Percentiles rank a stretch among this genome's conserved stretches.
These are phyloP conservation scores for Acropternis orthonyx DNA, from an alignment of 2,797 vertebrate genomes.

Conservation along the genomic window DNA sequence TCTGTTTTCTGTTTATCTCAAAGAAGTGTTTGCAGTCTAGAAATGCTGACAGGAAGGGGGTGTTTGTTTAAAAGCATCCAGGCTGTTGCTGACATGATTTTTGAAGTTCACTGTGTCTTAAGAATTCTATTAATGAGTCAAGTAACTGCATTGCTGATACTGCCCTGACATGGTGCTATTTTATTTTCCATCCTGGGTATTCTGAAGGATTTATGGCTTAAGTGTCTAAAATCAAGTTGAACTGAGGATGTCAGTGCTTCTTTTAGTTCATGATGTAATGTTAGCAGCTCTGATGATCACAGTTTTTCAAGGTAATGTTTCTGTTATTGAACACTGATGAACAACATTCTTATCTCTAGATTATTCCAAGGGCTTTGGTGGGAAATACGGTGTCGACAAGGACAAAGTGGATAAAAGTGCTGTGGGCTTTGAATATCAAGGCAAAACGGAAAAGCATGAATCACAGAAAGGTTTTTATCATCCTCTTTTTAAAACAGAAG, in stretches of 20 bases:
- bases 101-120: not conserved
- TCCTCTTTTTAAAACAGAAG: conserved; percentile 15
- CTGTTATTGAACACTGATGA: not conserved
- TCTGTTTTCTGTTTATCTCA: not conserved
- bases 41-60: not conserved
- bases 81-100: not conserved
- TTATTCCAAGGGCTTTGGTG: conserved; percentile 81
- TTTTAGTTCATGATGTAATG: not conserved
- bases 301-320: not conserved
- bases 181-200: not conserved
- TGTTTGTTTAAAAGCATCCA: conserved; percentile 18
- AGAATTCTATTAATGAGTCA: not conserved
- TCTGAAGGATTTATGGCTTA: not conserved
- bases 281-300: not conserved
- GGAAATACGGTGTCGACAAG: conserved; percentile 79
- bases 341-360: conserved; percentile 58
- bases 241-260: not conserved
- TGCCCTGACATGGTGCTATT: not conserved
- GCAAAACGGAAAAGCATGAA: conserved; percentile 89
- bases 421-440: conserved; percentile 90
- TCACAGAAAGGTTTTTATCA: conserved; percentile 87
- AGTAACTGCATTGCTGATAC: not conserved
- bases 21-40: not conserved
- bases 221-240: not conserved
- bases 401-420: conserved; percentile 88